Conservation (phyloP, 2,888 invertebrate genomes). For the Amphipoea lucens region DNA sequence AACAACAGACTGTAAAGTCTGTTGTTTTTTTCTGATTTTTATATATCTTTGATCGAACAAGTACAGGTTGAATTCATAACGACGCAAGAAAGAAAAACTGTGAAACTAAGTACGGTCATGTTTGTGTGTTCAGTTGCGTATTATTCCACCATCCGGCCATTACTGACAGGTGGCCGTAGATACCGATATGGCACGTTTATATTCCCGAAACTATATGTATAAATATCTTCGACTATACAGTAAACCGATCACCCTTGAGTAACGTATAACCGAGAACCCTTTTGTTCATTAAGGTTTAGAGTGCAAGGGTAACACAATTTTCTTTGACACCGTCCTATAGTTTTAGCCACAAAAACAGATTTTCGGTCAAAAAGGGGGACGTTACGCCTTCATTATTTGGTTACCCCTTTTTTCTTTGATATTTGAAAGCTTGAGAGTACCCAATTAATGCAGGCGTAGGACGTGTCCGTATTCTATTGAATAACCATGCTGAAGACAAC, state of each 20-base stretch:
- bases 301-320: not conserved
- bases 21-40: not conserved
- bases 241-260: not conserved
- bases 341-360: not conserved
- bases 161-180: not conserved
- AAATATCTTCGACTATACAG: not conserved
- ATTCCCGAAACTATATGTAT: not conserved
- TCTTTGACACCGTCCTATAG: not conserved
- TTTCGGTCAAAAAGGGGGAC: not conserved
- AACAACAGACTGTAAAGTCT: not conserved
- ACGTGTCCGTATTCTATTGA: not conserved
- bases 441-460: not conserved
- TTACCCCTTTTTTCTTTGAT: not conserved
- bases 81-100: not conserved
- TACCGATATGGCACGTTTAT: not conserved
- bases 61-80: not conserved
- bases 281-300: not conserved
- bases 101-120: not conserved
- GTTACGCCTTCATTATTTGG: not conserved
- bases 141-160: not conserved
- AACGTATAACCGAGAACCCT: not conserved
- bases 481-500: too few species aligned
- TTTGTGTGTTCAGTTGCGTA: not conserved
- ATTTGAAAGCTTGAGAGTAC: not conserved
- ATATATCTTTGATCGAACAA: not conserved